A percentile compares a stretch with the other conserved stretches of the same genome.
phyloP scores from a whole-genome alignment of 1,140 invertebrate genomes.

The Amphibalanus amphitrite region DNA sequence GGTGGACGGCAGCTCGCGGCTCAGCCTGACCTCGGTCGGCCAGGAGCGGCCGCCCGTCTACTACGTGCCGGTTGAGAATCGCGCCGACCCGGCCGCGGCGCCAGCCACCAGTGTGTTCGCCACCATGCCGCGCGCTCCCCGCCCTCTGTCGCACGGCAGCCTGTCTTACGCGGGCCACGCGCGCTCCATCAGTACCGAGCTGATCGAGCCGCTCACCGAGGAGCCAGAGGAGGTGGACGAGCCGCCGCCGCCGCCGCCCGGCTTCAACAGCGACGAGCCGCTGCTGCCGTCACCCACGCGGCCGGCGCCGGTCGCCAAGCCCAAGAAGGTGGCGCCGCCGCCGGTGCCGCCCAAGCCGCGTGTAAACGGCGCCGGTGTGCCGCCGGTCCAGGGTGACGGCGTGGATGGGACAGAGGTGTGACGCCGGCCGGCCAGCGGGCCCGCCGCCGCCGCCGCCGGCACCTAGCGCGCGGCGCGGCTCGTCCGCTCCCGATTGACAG shows the following conservation, averaged over 20 bases:
- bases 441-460: too few species aligned
- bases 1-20: slow-evolving; percentile 63
- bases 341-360: too few species aligned
- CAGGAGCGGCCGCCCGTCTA: slow-evolving; percentile 4
- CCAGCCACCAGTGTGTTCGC: not conserved
- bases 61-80: too few species aligned
- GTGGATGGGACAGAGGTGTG: not conserved
- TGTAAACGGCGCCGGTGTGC: too few species aligned
- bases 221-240: not conserved
- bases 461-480: too few species aligned
- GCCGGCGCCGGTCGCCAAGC: too few species aligned
- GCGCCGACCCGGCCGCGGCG: not conserved
- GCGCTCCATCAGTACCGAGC: not conserved
- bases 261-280: too few species aligned
- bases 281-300: too few species aligned
- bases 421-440: not conserved
- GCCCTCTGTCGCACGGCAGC: not conserved
- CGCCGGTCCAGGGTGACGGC: too few species aligned
- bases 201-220: not conserved
- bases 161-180: not conserved
- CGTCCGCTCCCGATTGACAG: too few species aligned
- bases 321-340: too few species aligned
- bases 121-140: not conserved
- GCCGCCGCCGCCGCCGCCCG: not conserved
- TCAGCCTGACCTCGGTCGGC: slow-evolving; percentile 36